Base-by-base conservation (phyloP, 2,888 invertebrate species). In the Leptarthrus brevirostris region DNA sequence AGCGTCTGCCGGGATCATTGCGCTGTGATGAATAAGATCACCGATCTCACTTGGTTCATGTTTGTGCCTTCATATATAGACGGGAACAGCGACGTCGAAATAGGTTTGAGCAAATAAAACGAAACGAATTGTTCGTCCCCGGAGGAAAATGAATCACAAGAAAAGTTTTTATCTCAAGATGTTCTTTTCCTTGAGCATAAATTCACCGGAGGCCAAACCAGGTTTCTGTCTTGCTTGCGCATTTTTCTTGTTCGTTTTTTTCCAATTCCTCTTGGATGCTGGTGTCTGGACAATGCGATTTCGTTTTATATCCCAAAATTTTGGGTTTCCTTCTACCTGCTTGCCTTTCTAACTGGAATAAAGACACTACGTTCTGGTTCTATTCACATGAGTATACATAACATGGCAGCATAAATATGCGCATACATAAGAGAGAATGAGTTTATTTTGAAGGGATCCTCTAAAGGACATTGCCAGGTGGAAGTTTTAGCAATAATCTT, bases 1-100 rank as follows among this genome's bases (percentile, higher is more conserved):
- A 66, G 44, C 64, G 64, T 66, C 64, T 66, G 69, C 52, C 69
- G 69, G 69, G 69, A 69, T 69, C 69, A 69, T 69, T 69, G 69
- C 49, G 69, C 69, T 52, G 69, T 52, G 69, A 69, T 52, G 52
- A 69, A 69, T 36, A 47, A 64, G 69, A 69, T 69, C 69, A 30
- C 30, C 52, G 69, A 69, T 69, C 69, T 69, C 14, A 4, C 16
- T 44, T 12, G 40, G 44, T 44, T 47, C 64, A 24, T 16, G 64
- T 5, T 47, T 14, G 12, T 14, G 10, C 16, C 44, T 44, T 18
- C 64, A 12, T 8, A 49, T 1, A 49, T 20, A 49, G 64, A 44
- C 44, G 47, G 18, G 36, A 44, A 26, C 44, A 14, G 36, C 36
- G 12, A 58, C 36, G 58, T n/a, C 20, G 58, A 58, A 36, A 58